A percentile compares a stretch with the other conserved stretches of the same genome.
These are phyloP conservation scores for Colaptes auratus DNA, from an alignment of 2,113 vertebrate species.

Conservation along the genomic window DNA sequence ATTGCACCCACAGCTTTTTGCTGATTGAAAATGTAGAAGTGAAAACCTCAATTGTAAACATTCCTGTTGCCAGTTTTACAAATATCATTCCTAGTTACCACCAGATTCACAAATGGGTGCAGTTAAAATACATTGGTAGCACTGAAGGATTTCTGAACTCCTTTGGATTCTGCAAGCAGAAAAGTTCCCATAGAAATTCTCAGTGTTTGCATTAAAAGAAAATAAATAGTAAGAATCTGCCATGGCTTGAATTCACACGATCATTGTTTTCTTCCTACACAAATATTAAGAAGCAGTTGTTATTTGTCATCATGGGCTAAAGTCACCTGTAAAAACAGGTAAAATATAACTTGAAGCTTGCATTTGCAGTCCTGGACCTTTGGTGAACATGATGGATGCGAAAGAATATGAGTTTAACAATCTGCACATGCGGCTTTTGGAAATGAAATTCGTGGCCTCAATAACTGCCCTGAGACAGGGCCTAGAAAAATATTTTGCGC, in stretches of 20 bases:
- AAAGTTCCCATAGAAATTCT: not conserved
- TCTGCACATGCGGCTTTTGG: not conserved
- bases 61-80: not conserved
- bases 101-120: not conserved
- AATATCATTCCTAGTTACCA: not conserved
- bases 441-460: not conserved
- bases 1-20: not conserved
- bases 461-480: not conserved
- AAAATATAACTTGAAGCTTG: not conserved
- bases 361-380: not conserved
- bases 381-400: not conserved
- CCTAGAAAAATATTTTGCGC: not conserved
- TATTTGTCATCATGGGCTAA: constrained; percentile 2
- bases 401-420: not conserved
- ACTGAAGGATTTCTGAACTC: not conserved
- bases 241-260: not conserved
- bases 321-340: not conserved
- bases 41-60: not conserved
- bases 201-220: not conserved
- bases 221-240: not conserved
- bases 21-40: not conserved
- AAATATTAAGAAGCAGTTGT: not conserved
- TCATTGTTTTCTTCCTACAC: not conserved
- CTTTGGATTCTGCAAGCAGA: not conserved
- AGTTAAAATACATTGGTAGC: not conserved